These are phyloP conservation scores for Sebastes taczanowskii DNA, from an alignment of 2,797 vertebrate species.

Conservation along the genomic window DNA sequence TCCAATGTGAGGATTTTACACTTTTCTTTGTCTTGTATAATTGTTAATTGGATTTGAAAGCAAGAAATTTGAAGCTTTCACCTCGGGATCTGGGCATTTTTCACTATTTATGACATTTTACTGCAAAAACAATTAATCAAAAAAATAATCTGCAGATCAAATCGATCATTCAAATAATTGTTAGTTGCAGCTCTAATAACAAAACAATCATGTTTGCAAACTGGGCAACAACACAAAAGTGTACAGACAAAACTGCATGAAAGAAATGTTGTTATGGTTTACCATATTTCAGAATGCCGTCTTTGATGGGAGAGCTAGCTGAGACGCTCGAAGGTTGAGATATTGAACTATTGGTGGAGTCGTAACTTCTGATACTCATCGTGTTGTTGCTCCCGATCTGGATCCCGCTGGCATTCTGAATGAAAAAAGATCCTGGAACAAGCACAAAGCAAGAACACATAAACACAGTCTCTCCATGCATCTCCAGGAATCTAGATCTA, in stretches of 20 bases:
- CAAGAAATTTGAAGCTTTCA: not conserved
- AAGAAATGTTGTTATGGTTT: slow-evolving; percentile 15
- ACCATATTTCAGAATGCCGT: slow-evolving; percentile 78
- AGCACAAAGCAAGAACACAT: slow-evolving; percentile 32
- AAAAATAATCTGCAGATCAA: not conserved
- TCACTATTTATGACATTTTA: not conserved
- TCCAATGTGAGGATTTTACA: too few species aligned
- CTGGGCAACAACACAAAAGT: not conserved
- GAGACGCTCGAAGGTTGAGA: not conserved
- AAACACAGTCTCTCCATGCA: not conserved
- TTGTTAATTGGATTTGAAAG: not conserved
- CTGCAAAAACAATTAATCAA: not conserved
- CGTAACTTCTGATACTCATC: slow-evolving; percentile 79
- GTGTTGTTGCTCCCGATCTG: slow-evolving; percentile 90
- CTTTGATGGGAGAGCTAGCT: slow-evolving; percentile 47
- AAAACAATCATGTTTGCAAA: not conserved
- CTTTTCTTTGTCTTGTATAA: not conserved
- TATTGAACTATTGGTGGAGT: slow-evolving; percentile 12
- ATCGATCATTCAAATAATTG: not conserved
- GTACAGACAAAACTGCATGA: not conserved
- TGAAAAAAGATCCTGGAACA: slow-evolving; percentile 69
- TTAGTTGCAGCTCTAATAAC: not conserved
- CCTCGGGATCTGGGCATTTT: not conserved
- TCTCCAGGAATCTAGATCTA: not conserved
- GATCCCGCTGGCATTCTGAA: slow-evolving; percentile 85